Percentiles rank a stretch among this genome's conserved stretches.
These are phyloP conservation scores for Eupsilia transversa DNA, from an alignment of 2,888 invertebrate species.

Conservation along the genomic window DNA sequence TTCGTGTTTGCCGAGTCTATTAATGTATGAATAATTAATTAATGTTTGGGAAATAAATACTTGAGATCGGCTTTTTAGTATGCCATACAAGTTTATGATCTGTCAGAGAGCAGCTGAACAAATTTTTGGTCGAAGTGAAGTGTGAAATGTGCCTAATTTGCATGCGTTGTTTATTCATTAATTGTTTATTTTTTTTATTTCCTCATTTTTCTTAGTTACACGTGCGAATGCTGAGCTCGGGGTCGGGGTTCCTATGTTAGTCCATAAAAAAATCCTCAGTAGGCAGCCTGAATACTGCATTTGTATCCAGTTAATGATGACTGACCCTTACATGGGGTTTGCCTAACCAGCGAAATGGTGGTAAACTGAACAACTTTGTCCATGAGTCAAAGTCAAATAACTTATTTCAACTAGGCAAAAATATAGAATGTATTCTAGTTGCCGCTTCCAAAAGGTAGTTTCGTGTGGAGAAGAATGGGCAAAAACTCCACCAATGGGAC, in stretches of 20 bases:
- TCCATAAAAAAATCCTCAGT: background rate
- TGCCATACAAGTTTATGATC: slow-evolving; percentile 37
- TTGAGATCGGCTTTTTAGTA: slow-evolving; percentile 57
- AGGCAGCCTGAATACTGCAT: background rate
- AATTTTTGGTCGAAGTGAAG: slow-evolving; percentile 38
- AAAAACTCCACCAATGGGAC: too few species aligned
- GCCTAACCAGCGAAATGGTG: background rate
- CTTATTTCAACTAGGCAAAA: too few species aligned
- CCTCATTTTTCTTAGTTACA: background rate
- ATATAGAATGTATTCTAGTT: too few species aligned
- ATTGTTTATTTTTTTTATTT: background rate
- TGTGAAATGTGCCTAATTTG: slow-evolving; percentile 33
- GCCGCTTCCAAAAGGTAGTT: too few species aligned
- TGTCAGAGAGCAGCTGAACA: slow-evolving; percentile 34
- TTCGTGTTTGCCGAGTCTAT: slow-evolving; percentile 64
- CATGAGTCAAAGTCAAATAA: too few species aligned
- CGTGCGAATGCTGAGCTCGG: background rate
- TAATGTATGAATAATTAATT: slow-evolving; percentile 72
- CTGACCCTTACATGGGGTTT: background rate
- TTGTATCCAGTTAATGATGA: background rate
- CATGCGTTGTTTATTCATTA: slow-evolving; percentile 12
- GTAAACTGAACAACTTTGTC: too few species aligned
- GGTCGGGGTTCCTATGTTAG: background rate
- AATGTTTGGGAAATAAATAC: slow-evolving; percentile 67
- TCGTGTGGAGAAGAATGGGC: too few species aligned